These are phyloP conservation scores for Drosophila ezoana DNA, from an alignment of 2,888 invertebrate species.

Conservation along the genomic window DNA sequence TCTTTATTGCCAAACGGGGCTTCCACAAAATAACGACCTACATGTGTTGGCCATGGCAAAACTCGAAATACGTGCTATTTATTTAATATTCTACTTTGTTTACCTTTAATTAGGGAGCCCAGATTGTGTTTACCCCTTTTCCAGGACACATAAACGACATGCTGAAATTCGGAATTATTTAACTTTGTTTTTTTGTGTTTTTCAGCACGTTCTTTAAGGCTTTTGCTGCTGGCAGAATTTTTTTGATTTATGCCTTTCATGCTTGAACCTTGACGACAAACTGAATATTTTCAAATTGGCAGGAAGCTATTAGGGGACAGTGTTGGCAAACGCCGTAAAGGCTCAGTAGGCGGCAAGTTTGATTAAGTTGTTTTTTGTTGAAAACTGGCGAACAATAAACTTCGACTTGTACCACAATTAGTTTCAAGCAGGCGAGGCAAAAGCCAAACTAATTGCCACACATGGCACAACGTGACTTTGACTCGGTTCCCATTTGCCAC, in stretches of 20 bases:
- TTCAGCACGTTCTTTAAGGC: background rate
- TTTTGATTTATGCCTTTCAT: background rate
- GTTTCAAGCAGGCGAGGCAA: constrained; percentile 5
- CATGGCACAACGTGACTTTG: constrained; percentile 53
- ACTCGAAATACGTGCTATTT: background rate
- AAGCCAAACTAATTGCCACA: constrained; percentile 61
- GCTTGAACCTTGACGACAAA: background rate
- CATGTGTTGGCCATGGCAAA: too few species aligned
- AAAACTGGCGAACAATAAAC: constrained; percentile 5
- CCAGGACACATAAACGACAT: background rate
- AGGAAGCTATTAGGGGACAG: background rate
- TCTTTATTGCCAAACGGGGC: rapidly evolving
- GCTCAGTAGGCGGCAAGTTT: background rate
- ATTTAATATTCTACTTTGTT: background rate
- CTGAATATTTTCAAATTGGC: background rate
- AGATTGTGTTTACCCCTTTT: background rate
- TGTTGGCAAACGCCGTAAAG: constrained; percentile 12
- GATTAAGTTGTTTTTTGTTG: background rate
- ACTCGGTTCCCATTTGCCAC: constrained; percentile 39
- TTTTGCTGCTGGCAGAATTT: background rate
- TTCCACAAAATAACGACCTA: constrained; percentile 10
- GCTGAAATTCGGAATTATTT: background rate
- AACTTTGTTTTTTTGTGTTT: background rate
- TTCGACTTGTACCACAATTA: constrained; percentile 10
- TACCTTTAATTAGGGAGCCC: constrained; percentile 3